phyloP scores from a whole-genome alignment of 2,888 invertebrate species.

The Spodoptera exigua region DNA sequence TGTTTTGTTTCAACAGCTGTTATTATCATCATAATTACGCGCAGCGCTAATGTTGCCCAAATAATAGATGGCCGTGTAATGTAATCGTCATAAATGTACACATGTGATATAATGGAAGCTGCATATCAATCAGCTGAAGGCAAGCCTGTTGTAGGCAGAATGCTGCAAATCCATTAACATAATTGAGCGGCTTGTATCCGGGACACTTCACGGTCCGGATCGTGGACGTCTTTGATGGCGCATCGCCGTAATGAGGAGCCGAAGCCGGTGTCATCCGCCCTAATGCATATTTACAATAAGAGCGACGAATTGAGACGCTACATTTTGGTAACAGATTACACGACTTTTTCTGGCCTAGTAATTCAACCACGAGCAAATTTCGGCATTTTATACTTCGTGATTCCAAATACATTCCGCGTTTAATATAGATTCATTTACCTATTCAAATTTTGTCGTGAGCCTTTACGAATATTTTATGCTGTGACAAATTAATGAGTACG shows the following conservation, averaged over 20 bases:
- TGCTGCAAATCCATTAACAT: constrained; percentile 84
- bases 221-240: constrained; percentile 82
- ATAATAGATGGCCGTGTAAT: constrained; percentile 55
- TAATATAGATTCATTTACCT: constrained; percentile 36
- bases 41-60: constrained; percentile 48
- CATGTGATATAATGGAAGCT: constrained; percentile 61
- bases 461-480: constrained; percentile 17
- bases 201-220: constrained; percentile 80
- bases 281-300: constrained; percentile 84
- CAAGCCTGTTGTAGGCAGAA: constrained; percentile 74
- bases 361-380: constrained; percentile 65
- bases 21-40: constrained; percentile 49
- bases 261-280: constrained; percentile 73
- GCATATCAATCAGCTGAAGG: constrained; percentile 77
- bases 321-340: constrained; percentile 66
- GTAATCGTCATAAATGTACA: constrained; percentile 65
- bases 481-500: constrained; percentile 23
- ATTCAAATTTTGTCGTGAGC: constrained; percentile 24
- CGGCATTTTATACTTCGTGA: constrained; percentile 66
- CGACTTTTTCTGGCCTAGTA: constrained; percentile 71
- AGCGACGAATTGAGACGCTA: constrained; percentile 63
- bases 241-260: constrained; percentile 81
- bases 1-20: constrained; percentile 37
- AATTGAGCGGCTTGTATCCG: constrained; percentile 85
- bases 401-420: constrained; percentile 59